Conservation (phyloP, 2,113 vertebrate species). For the Syngnathoides biaculeatus region DNA sequence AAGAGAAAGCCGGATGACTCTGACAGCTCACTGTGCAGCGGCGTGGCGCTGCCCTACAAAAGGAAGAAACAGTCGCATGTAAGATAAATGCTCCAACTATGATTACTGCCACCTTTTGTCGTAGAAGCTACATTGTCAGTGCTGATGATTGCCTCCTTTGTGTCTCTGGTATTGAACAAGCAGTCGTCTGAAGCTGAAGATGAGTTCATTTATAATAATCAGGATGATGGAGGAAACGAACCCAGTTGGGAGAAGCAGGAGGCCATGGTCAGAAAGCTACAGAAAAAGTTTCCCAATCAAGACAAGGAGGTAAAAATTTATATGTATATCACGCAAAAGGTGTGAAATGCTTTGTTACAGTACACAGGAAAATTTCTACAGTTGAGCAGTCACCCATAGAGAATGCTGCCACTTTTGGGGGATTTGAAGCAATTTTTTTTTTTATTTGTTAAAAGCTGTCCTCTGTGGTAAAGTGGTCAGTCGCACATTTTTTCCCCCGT, state of each 20-base stretch:
- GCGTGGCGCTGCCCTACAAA: conserved; percentile 67
- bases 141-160: neutral
- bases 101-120: neutral
- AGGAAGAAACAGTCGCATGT: conserved; percentile 73
- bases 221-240: conserved; percentile 43
- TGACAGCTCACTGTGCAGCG: conserved; percentile 55
- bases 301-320: conserved; percentile 79
- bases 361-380: neutral
- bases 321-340: neutral
- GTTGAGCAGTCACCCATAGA: neutral
- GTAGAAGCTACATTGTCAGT: neutral
- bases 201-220: conserved; percentile 29
- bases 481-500: too few species aligned
- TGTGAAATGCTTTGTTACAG: neutral
- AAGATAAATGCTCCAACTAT: conserved; percentile 36
- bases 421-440: neutral
- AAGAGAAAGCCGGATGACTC: conserved; percentile 78
- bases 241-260: conserved; percentile 81
- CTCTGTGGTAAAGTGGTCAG: too few species aligned
- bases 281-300: conserved; percentile 82
- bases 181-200: conserved; percentile 21
- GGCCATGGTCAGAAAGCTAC: conserved; percentile 81
- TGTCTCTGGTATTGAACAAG: neutral
- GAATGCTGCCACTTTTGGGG: neutral
- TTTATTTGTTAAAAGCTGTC: too few species aligned